Base-by-base conservation (phyloP, 2,888 invertebrate species). In the Amblyteles armatorius region DNA sequence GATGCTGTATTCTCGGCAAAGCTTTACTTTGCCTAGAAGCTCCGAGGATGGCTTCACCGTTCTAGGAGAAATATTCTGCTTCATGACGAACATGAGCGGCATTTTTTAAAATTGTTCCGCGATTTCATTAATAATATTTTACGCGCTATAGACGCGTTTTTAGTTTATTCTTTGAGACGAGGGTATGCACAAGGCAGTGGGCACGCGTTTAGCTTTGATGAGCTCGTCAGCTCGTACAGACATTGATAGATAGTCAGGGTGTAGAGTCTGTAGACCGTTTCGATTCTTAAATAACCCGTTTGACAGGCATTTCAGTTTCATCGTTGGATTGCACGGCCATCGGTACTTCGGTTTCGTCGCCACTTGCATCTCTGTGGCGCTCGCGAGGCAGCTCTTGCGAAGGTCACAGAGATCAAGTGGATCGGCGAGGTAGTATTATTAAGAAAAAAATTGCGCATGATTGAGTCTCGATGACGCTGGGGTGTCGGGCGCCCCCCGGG, bases 361-460 rank as follows among this genome's bases (percentile, higher is more conserved):
- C 22, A 57, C 57, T 57, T 57, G 57, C 11, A 11, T 57, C 22
- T 57, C 57, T 13, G 26, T 22, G 19, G 57, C 22, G 57, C 11
- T 57, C 22, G 57, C 26, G 11, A 57, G 57, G 57, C 57, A 57
- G 57, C 57, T 57, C 57, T 57, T 13, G 57, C 57, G 22, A 57
- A 57, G 11, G 26, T 22, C 19, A 57, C 5, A 0, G 57, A 57
- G 57, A 57, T 9, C 22, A 13, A 57, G 57, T 57, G 57, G 22
- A 22, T 57, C 26, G 57, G 22, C 9, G 57, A 22, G 57, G 26
- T 57, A 57, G 33, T 33, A 11, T 1, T 26, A 9, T 0, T 5
- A 7, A n/a, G 6, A 55, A 55, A n/a, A 6, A 22, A 5, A 6
- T 6, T 16, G 6, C 0, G 16, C 5, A 55, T 2, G 52, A 55